Conservation (phyloP, 2,888 invertebrate species). For the Acleris laterana region DNA sequence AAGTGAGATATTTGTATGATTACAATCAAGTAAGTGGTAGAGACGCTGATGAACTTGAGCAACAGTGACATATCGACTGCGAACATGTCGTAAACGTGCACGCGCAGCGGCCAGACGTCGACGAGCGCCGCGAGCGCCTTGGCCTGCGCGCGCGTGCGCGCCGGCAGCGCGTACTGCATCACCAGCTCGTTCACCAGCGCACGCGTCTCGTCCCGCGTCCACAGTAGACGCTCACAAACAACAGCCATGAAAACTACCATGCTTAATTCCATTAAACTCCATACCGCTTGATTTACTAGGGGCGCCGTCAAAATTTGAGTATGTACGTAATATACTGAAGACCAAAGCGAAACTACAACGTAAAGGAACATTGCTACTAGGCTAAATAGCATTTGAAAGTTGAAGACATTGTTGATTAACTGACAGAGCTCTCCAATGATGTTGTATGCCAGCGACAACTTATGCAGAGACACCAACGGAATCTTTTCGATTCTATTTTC, state of each 20-base stretch:
- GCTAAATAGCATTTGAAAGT: conserved; percentile 37
- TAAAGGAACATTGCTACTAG: conserved; percentile 32
- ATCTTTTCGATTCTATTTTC: background rate
- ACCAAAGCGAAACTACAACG: conserved; percentile 36
- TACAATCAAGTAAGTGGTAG: conserved; percentile 70
- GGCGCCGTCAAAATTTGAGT: conserved; percentile 4
- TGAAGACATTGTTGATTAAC: conserved; percentile 36
- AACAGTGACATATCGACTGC: conserved; percentile 66
- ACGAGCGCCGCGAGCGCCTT: conserved; percentile 39
- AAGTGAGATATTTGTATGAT: conserved; percentile 68
- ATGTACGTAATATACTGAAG: conserved; percentile 25
- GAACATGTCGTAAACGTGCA: conserved; percentile 65
- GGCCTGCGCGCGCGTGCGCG: conserved; percentile 27
- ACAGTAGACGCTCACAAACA: conserved; percentile 29
- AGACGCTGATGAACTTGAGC: conserved; percentile 68
- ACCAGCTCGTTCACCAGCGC: conserved; percentile 37
- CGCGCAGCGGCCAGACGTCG: conserved; percentile 44
- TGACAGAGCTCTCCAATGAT: conserved; percentile 32
- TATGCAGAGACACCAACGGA: conserved; percentile 12
- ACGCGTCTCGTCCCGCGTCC: conserved; percentile 30
- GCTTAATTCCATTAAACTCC: conserved; percentile 26
- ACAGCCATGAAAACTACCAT: conserved; percentile 27
- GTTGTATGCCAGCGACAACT: conserved; percentile 35
- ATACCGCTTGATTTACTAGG: conserved; percentile 26
- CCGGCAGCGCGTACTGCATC: conserved; percentile 36